Evolutionary conservation across 2,113 vertebrate genomes (phyloP), one percentile per base, ranked within the genome.

Genomic region (Mesoclemmys tuberculata): DNA sequence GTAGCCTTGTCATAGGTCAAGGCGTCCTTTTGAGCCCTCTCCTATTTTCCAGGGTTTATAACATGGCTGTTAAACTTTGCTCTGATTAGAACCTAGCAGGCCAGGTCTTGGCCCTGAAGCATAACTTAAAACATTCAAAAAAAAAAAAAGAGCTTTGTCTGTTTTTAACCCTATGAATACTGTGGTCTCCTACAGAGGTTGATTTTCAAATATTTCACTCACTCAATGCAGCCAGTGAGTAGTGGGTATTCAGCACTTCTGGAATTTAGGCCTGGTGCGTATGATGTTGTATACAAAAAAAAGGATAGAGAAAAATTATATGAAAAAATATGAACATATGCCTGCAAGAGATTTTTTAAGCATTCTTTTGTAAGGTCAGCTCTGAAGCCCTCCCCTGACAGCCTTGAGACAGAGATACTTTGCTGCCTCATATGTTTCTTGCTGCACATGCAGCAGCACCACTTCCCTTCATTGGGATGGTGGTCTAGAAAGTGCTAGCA

Each of bases 1-100:
- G 90, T 6, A 61, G 90, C 84, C 88, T 87, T 22, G 27, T 0
- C 0, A 77, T 75, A 71, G 96, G 92, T 87, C 94, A 85, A 87
- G 93, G 88, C 51, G 80, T 83, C 81, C 52, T 89, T 74, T 31
- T 46, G 1, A 24, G 1, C 89, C 58, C 4, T 2, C 82, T 31
- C n/a, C 49, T 12, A 3, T n/a, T 46, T 4, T 2, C 0, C 16
- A 16, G 91, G 78, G 84, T 88, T 95, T 91, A 11, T 18, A n/a
- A 51, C 0, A 0, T 0, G 80, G 79, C 51, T 82, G 81, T 55
- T 75, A 86, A 94, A 49, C 79, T 89, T 74, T 5, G 84, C 56
- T 51, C 49, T 0, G 9, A 7, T 3, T 3, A 1, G 82, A 77
- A 80, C 10, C 1, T 64, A 92, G 80, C 48, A 16, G 0, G 1